Evolutionary conservation across 2,113 vertebrate species (phyloP).

Genomic region (Gobio gobio): DNA sequence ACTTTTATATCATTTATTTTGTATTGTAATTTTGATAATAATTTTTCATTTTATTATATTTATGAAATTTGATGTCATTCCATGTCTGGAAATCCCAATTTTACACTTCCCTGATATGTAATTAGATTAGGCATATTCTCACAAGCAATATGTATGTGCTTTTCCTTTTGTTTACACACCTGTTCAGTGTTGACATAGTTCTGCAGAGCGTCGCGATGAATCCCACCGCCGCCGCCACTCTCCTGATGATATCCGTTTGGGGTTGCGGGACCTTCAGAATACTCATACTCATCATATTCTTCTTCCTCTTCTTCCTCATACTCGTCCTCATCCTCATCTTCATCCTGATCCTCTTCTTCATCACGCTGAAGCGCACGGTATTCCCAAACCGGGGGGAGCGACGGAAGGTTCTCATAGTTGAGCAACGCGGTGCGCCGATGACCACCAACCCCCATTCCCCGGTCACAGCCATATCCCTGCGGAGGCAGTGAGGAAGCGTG

Average conservation of each 20-base stretch:
- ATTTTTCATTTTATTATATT: neutral
- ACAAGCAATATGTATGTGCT: neutral
- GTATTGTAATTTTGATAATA: no score
- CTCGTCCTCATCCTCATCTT: constrained; percentile 71
- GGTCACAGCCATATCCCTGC: constrained; percentile 75
- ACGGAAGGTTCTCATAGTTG: constrained; percentile 96
- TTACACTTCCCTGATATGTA: neutral
- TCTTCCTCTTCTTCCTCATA: constrained; percentile 77
- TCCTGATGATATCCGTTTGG: constrained; percentile 88
- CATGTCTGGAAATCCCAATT: neutral
- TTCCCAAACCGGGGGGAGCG: constrained; percentile 93
- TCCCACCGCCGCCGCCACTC: constrained; percentile 74
- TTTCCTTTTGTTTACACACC: constrained; percentile 50
- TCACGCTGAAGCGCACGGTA: constrained; percentile 81
- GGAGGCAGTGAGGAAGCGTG: constrained; percentile 69
- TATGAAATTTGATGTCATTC: neutral
- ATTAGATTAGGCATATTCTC: neutral
- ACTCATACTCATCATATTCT: constrained; percentile 82
- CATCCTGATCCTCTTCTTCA: constrained; percentile 80
- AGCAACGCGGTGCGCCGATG: constrained; percentile 87
- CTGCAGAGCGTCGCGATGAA: constrained; percentile 84
- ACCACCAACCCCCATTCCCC: constrained; percentile 67
- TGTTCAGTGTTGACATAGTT: constrained; percentile 82
- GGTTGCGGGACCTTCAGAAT: constrained; percentile 81
- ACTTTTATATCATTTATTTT: neutral